phyloP scores from a whole-genome alignment of 2,888 invertebrate genomes.

The Polymixis flavicincta region DNA sequence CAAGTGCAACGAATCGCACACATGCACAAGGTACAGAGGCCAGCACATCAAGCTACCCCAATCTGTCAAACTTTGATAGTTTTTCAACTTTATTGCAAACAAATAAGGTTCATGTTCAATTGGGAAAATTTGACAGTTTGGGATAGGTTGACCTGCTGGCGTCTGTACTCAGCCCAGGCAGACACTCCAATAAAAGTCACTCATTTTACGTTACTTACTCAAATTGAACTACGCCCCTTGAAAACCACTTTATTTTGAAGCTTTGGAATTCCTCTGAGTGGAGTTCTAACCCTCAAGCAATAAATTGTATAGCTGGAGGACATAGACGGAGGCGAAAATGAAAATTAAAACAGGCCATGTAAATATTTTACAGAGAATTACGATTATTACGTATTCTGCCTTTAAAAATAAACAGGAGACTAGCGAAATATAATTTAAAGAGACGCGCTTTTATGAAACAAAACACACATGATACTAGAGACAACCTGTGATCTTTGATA shows the following conservation, averaged over 20 bases:
- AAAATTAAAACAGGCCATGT: slow-evolving; percentile 32
- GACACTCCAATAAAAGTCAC: slow-evolving; percentile 32
- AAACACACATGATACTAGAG: slow-evolving; percentile 32
- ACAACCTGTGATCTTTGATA: slow-evolving; percentile 56
- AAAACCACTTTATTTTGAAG: slow-evolving; percentile 48
- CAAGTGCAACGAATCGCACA: slow-evolving; percentile 18
- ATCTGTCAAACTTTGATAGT: too few relatives aligned
- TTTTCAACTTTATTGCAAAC: too few relatives aligned
- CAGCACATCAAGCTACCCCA: too few relatives aligned
- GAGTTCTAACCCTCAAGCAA: slow-evolving; percentile 50
- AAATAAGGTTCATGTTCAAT: too few relatives aligned
- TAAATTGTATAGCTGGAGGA: slow-evolving; percentile 40
- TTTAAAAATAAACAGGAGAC: slow-evolving; percentile 13
- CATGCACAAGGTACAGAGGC: neutral
- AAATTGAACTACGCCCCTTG: slow-evolving; percentile 51
- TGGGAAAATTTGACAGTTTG: too few relatives aligned
- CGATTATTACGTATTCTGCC: slow-evolving; percentile 23
- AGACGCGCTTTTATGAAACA: slow-evolving; percentile 17
- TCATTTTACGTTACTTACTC: slow-evolving; percentile 41
- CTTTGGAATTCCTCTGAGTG: slow-evolving; percentile 46
- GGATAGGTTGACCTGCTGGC: too few relatives aligned
- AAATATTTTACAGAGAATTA: slow-evolving; percentile 36
- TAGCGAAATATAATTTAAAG: slow-evolving; percentile 14
- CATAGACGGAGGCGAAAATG: slow-evolving; percentile 13
- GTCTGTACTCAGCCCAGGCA: slow-evolving; percentile 14